Base-by-base conservation (phyloP, 1,140 invertebrate species). In the Archivesica marissinica region DNA sequence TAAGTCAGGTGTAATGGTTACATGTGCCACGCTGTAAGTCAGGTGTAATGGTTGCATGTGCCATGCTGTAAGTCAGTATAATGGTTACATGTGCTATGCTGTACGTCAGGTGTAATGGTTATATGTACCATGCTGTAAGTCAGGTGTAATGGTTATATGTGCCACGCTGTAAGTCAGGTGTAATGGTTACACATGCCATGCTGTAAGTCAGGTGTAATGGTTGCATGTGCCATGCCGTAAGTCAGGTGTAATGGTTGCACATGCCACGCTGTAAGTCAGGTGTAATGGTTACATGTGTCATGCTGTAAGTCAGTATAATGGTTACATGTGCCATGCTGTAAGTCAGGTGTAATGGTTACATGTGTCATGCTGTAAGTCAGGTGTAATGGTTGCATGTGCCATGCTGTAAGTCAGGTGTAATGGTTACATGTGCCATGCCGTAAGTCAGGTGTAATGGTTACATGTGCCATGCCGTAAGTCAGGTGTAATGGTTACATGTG, bases 71-170 rank as follows among this genome's bases (percentile, higher is more conserved):
- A 35, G 20, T 17, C 59, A 64, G 59, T 13, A 35, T n/a, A n/a
- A 33, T 64, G 38, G 33, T 64, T 13, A 17, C 23, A 6, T n/a
- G n/a, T 52, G 17, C 23, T 23, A n/a, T 11, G 28, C 59, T 1
- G 13, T 35, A 17, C 15, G 20, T 17, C 59, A 64, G 59, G 30
- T 64, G 59, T 64, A 64, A 35, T 64, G 30, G n/a, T n/a, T n/a
- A n/a, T n/a, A n/a, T n/a, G n/a, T 52, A 15, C 23, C 50, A n/a
- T 11, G 28, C 59, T 1, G 13, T 35, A 17, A 35, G 20, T 17
- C 59, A 64, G 59, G 30, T 64, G 59, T 64, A 64, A 35, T 64
- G 30, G n/a, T n/a, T n/a, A n/a, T n/a, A n/a, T n/a, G n/a, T 52
- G 17, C 23, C 50, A n/a, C 4, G 28, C 59, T 1, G 13, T 35